phyloP scores from a whole-genome alignment of 2,797 vertebrate species.

The Podargus strigoides region DNA sequence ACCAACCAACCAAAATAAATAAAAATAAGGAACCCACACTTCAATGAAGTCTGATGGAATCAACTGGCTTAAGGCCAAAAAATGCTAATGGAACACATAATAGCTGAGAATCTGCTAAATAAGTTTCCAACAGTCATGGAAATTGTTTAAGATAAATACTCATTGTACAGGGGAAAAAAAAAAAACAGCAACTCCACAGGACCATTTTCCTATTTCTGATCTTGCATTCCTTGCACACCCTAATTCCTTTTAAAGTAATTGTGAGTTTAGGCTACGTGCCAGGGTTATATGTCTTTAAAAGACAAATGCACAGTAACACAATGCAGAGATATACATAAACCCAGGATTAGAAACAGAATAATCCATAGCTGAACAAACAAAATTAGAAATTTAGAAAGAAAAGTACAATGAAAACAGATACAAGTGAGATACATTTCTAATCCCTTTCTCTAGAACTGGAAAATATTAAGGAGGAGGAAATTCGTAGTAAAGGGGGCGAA shows the following conservation, averaged over 20 bases:
- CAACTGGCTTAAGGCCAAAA: background rate
- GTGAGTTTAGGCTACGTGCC: background rate
- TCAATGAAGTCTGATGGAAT: background rate
- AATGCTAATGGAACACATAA: constrained; percentile 1
- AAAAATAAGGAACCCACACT: background rate
- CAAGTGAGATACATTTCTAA: constrained; percentile 40
- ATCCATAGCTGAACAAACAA: background rate
- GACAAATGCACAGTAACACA: background rate
- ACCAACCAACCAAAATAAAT: background rate
- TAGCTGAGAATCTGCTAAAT: background rate
- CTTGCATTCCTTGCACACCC: background rate
- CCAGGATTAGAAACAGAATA: background rate
- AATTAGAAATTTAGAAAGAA: background rate
- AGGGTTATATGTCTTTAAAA: background rate
- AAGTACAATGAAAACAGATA: background rate
- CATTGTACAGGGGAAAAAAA: background rate
- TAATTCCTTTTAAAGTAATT: constrained; percentile 11
- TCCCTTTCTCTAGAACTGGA: constrained; percentile 13
- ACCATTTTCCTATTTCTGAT: background rate
- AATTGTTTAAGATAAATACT: constrained; percentile 13
- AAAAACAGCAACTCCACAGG: background rate
- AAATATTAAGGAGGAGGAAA: constrained; percentile 53
- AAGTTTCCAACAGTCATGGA: background rate
- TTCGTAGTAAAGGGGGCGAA: constrained; percentile 46
- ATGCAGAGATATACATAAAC: background rate